phyloP scores from a whole-genome alignment of 2,797 vertebrate genomes.

The Dendrocincla fuliginosa region DNA sequence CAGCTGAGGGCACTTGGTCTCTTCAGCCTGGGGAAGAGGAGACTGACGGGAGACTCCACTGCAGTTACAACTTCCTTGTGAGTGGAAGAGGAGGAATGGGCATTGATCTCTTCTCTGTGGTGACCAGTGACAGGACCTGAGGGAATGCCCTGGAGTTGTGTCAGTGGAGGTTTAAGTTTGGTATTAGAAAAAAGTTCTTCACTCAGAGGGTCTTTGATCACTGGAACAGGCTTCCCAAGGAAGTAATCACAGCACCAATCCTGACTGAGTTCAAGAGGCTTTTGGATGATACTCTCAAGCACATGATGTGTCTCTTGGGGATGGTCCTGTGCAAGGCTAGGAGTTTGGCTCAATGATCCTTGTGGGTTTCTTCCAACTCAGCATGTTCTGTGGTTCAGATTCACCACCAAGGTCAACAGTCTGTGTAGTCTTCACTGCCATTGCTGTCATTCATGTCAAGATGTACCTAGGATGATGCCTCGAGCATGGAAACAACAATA shows the following conservation, averaged over 20 bases:
- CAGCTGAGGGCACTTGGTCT: background rate
- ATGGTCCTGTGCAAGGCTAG: background rate
- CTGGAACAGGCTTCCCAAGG: background rate
- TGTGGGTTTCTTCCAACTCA: background rate
- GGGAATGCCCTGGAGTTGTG: background rate
- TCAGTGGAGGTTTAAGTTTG: background rate
- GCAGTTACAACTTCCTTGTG: background rate
- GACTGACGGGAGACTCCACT: background rate
- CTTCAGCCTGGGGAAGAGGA: background rate
- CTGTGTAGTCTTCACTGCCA: too few relatives aligned
- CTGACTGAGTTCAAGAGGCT: background rate
- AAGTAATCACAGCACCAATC: background rate
- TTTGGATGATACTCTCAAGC: background rate
- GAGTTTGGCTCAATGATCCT: background rate
- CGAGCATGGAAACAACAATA: background rate
- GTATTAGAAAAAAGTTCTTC: background rate
- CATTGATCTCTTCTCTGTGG: background rate
- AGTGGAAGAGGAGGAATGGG: background rate
- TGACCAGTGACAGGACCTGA: background rate
- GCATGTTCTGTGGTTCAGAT: background rate
- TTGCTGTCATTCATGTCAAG: background rate
- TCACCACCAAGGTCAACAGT: background rate
- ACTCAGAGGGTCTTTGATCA: background rate
- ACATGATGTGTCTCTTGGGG: too few relatives aligned
- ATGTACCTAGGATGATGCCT: accelerated